A percentile compares a stretch with the other conserved stretches of the same genome.
Conservation (phyloP, 2,888 invertebrate genomes). For the Subacronicta megacephala region DNA sequence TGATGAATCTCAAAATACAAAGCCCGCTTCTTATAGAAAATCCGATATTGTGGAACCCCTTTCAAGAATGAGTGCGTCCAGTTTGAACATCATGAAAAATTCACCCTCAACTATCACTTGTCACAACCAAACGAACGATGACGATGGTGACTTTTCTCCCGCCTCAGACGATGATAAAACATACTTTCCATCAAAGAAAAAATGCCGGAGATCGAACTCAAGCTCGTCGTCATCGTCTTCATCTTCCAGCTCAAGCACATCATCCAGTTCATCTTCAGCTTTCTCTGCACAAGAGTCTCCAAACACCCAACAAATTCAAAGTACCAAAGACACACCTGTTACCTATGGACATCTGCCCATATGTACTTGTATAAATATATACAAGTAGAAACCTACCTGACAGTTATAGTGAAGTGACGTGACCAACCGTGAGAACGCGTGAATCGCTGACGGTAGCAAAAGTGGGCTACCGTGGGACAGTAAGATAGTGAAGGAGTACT, state of each 20-base stretch:
- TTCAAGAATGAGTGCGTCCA: conserved; percentile 5
- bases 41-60: too few relatives aligned
- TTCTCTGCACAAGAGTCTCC: background rate
- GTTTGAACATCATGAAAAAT: conserved; percentile 11
- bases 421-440: too few relatives aligned
- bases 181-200: conserved; percentile 27
- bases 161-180: conserved; percentile 27
- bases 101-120: conserved; percentile 4
- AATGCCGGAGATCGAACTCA: conserved; percentile 21
- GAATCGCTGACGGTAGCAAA: too few relatives aligned
- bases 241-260: conserved; percentile 11
- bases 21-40: too few relatives aligned
- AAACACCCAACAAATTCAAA: conserved; percentile 5
- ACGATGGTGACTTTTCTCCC: conserved; percentile 32
- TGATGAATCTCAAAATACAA: too few relatives aligned
- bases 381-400: too few relatives aligned
- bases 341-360: too few relatives aligned
- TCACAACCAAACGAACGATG: background rate
- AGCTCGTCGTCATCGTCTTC: conserved; percentile 21
- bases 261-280: conserved; percentile 12
- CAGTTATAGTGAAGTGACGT: too few relatives aligned
- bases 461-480: too few relatives aligned
- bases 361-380: too few relatives aligned
- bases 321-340: conserved; percentile 12
- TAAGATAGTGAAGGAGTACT: too few relatives aligned